Conservation (phyloP, 2,113 vertebrate species). For the Microtus montanus region DNA sequence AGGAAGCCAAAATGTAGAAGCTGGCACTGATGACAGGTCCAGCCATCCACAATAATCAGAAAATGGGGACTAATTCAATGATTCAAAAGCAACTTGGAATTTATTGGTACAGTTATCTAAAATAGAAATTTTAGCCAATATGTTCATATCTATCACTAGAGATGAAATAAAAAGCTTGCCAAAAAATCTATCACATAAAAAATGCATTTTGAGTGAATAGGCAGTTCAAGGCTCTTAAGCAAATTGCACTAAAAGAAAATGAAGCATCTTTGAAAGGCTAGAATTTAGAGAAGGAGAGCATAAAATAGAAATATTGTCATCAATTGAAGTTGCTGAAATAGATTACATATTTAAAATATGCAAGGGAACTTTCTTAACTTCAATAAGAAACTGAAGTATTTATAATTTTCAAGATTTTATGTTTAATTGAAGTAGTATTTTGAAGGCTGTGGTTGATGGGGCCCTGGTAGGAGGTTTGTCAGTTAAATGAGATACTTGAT, state of each 20-base stretch:
- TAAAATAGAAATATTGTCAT: conserved; percentile 55
- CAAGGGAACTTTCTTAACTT: neutral
- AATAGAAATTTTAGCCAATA: conserved; percentile 5
- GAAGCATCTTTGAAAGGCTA: neutral
- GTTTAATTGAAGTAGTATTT: neutral
- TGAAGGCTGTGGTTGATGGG: neutral
- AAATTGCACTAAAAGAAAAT: conserved; percentile 48
- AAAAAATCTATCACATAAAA: conserved; percentile 45
- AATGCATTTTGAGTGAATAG: conserved; percentile 17
- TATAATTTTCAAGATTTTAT: neutral
- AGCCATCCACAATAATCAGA: neutral
- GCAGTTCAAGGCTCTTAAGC: conserved; percentile 46
- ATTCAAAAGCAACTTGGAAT: neutral
- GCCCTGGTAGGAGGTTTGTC: neutral
- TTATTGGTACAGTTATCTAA: conserved; percentile 36
- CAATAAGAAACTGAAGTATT: neutral
- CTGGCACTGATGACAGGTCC: neutral
- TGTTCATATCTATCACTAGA: conserved; percentile 5
- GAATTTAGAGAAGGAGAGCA: neutral
- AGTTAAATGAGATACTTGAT: neutral
- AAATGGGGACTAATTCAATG: neutral
- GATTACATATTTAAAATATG: neutral
- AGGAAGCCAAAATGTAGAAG: neutral
- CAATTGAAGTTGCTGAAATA: conserved; percentile 13
- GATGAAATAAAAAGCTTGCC: conserved; percentile 20